Evolutionary conservation across 2,797 vertebrate genomes (phyloP), one percentile per base, ranked within the genome.

Genomic region (Eulemur rubriventer): DNA sequence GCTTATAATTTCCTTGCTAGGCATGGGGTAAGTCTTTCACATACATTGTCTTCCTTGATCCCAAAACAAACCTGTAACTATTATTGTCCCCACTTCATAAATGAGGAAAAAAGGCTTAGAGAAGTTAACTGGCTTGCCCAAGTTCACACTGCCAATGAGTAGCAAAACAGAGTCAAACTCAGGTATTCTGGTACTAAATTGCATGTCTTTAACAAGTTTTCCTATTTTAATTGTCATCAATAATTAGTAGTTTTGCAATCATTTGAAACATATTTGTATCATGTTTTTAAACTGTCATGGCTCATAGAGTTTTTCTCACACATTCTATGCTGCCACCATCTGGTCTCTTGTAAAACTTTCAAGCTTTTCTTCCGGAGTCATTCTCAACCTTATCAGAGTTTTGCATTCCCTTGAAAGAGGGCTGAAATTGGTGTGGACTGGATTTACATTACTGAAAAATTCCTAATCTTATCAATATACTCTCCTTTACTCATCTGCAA

Each of bases 301-400:
- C 48, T 69, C 70, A 11, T 6, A 30, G 18, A 82, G 69, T 43
- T 85, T 95, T 97, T 89, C 95, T 97, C 35, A 67, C 96, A 72
- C 96, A 81, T 98, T 98, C 98, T 98, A 94, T 98, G 98, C 98
- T 98, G 98, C 98, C 98, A 98, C 96, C 98, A 17, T 96, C 98
- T 98, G 98, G 98, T 22, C 94, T 76, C 94, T 94, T 46, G 61
- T 50, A 97, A 97, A 97, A 95, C 20, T 75, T 82, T 59, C 59
- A 13, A n/a, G 86, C 35, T 97, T 92, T 57, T 95, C 94, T 94
- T 83, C 93, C 48, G 33, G 41, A 28, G 0, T 72, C 92, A 55
- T 78, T 57, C 91, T 46, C 88, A 85, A 35, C 3, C 35, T 78
- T 30, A 61, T 20, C 43, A 70, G 46, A 91, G 38, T 65, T 97